Evolutionary conservation across 92 coral and sea anemone species (phyloP), one percentile per base, ranked within the genome.

Genomic region (Porites rus): DNA sequence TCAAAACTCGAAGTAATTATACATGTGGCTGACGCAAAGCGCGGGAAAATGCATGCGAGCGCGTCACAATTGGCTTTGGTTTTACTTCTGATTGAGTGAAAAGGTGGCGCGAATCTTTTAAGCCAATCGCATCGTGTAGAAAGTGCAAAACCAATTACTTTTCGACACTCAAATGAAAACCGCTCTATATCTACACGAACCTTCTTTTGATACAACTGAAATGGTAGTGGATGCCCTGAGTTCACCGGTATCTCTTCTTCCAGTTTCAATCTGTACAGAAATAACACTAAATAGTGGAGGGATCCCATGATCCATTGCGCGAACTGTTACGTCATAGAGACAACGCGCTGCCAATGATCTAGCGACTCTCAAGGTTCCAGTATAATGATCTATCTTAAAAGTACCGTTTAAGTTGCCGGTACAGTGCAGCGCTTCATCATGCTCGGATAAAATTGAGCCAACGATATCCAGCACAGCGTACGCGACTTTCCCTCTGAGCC

Each of bases 291-390:
- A 88, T 6, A 88, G 83, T 10, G 94, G 80, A 19, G 94, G 94
- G 53, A 20, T 73, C 74, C 94, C 94, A 65, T 87, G 86, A 76
- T 91, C 94, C 86, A 73, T 88, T 83, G 94, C 92, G 17, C 63
- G 80, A 70, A 91, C 80, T 38, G 81, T 91, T n/a, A 88, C 91
- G 43, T 69, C 88, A 65, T 91, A 91, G 19, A 69, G 72, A 69
- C 94, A 91, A 80, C 14, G 51, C 22, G 92, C 81, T 10, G 94
- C 94, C 79, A 91, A 73, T 20, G 20, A 31, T n/a, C 74, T 81
- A 7, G 89, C 91, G 3, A 76, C 76, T 20, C 85, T 77, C 51
- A 83, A 60, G 59, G 87, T 89, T 21, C 94, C 94, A 31, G 85
- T 77, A 63, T 76, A n/a, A 25, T 83, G 86, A 63, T 79, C 88